Evolutionary conservation across 2,797 vertebrate species (phyloP).

Genomic region (Alauda arvensis): DNA sequence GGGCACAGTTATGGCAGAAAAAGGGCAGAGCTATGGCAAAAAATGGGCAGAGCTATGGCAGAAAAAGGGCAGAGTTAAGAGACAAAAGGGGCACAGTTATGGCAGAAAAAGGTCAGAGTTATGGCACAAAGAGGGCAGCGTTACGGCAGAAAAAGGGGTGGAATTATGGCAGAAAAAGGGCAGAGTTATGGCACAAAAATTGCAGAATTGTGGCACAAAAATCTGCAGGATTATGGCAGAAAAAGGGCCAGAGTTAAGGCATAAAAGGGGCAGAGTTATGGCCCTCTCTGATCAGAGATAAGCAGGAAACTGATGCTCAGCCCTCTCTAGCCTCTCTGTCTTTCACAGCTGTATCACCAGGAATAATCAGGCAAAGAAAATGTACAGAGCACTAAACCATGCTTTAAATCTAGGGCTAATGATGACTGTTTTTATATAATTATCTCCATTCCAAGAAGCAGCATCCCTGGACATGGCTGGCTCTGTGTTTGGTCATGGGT

Average conservation of each 20-base stretch:
- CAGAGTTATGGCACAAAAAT: neutral
- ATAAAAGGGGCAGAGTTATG: neutral
- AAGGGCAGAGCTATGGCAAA: neutral
- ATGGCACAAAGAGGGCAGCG: fast-evolving
- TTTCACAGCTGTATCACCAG: neutral
- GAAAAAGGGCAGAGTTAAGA: neutral
- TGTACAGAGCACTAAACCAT: neutral
- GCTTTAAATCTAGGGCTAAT: neutral
- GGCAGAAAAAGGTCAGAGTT: neutral
- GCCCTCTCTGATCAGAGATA: neutral
- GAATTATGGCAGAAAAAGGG: neutral
- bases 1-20: neutral
- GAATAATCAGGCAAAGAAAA: neutral
- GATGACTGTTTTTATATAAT: neutral
- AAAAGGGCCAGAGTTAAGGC: no score
- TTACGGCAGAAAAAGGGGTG: fast-evolving
- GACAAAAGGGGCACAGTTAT: fast-evolving
- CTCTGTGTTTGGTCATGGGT: neutral
- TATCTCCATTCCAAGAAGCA: neutral
- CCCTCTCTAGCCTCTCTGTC: neutral
- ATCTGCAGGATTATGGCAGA: neutral
- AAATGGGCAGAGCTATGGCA: neutral
- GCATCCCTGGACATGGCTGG: neutral
- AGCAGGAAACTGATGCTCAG: neutral
- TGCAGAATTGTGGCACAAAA: neutral